phyloP scores from a whole-genome alignment of 2,888 invertebrate genomes.

The Chymomyza fuscimana region DNA sequence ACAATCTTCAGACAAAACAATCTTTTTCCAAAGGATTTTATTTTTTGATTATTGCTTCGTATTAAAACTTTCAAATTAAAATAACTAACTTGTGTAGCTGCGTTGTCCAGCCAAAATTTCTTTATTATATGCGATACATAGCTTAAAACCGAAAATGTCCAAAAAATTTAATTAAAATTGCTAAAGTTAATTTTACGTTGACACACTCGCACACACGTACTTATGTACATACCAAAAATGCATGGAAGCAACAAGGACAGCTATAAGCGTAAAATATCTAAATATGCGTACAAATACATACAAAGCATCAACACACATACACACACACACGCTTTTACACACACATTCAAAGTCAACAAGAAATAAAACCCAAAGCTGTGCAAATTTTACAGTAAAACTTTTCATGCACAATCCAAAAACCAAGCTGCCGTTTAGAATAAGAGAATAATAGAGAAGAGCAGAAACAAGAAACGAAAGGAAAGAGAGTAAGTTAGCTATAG shows the following conservation, averaged over 20 bases:
- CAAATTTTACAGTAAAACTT: conserved; percentile 43
- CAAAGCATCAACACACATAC: conserved; percentile 18
- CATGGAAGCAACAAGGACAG: conserved; percentile 32
- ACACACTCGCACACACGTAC: neutral
- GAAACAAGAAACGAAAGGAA: neutral
- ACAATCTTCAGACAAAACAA: neutral
- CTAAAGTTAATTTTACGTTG: conserved; percentile 64
- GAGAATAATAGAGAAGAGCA: neutral
- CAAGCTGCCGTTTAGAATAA: neutral
- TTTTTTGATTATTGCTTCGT: neutral
- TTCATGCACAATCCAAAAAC: conserved; percentile 21
- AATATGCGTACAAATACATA: conserved; percentile 50
- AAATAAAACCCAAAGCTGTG: conserved; percentile 32
- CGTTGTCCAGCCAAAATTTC: conserved; percentile 27
- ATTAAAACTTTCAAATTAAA: conserved; percentile 30
- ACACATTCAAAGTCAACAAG: conserved; percentile 17
- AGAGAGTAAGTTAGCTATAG: conserved; percentile 8
- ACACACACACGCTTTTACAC: conserved; percentile 24
- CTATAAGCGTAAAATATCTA: conserved; percentile 59
- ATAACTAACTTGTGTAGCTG: neutral
- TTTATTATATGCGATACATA: conserved; percentile 33
- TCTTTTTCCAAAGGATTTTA: neutral
- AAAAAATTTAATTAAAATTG: conserved; percentile 71
- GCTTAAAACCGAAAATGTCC: conserved; percentile 53
- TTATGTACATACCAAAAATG: neutral